A percentile compares a stretch with the other conserved stretches of the same genome.
Evolutionary conservation across 2,113 vertebrate species (phyloP).

Genomic region (Tiliqua scincoides): DNA sequence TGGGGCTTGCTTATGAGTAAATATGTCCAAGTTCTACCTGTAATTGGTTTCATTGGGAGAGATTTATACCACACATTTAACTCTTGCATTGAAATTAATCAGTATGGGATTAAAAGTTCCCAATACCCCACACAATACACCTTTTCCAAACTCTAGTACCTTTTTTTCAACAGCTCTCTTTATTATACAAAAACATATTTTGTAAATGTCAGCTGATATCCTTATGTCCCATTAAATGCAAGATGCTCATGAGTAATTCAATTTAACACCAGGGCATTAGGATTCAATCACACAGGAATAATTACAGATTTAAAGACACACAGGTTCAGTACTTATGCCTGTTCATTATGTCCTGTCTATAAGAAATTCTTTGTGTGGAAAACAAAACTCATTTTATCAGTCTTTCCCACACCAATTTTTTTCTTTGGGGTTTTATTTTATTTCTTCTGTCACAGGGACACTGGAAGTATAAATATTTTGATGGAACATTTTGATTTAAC

Average conservation of each 20-base stretch:
- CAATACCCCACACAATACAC: neutral
- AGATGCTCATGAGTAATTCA: neutral
- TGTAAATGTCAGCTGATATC: neutral
- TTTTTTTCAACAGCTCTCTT: too few species aligned
- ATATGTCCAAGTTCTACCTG: neutral
- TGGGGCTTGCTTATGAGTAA: neutral
- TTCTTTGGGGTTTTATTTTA: neutral
- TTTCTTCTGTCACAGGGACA: conserved; percentile 39
- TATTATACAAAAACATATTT: conserved; percentile 27
- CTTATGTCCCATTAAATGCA: neutral
- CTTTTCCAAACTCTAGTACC: neutral
- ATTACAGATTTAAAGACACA: conserved; percentile 14
- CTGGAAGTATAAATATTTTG: conserved; percentile 11
- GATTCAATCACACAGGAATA: neutral
- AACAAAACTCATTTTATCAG: neutral
- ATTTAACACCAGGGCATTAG: neutral
- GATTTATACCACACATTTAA: neutral
- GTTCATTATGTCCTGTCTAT: conserved; percentile 4
- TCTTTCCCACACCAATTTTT: neutral
- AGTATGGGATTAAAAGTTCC: neutral
- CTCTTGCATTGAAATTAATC: neutral
- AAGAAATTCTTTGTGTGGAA: neutral
- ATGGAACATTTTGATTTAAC: neutral
- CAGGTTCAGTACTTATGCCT: neutral
- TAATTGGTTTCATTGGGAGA: neutral